Base-by-base conservation (phyloP, 64 coral and sea anemone genomes). In the Stichodactyla mertensii region DNA sequence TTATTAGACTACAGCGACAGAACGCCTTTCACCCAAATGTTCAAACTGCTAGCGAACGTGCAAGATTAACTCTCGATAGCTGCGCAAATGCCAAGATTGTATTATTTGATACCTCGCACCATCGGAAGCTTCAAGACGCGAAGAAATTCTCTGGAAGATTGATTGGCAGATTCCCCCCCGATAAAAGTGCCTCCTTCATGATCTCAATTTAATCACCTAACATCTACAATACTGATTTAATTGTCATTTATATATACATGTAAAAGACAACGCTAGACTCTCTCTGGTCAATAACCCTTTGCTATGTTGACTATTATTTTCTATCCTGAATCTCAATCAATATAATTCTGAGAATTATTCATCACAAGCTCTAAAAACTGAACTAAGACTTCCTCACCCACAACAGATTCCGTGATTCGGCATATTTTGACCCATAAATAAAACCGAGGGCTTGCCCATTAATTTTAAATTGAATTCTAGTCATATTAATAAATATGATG, bases 401-500 rank as follows among this genome's bases (percentile, higher is more conserved):
- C 5, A 11, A 74, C 69, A 74, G 69, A 36, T 74, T 74, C 11
- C 69, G 26, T 74, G 69, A 36, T 66, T 74, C 69, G 36, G 36
- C 36, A 31, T 28, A 23, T 23, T 22, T 23, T 74, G 10, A 74
- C 5, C n/a, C 24, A 74, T 74, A 74, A 74, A 74, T 74, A 74
- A 74, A 10, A 74, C 8, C 24, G 69, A 74, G 24, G 69, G 7
- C 22, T 66, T 10, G 69, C 27, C 27, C 69, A 74, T 74, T 74
- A 74, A 27, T 74, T 4, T 74, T 74, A 74, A 74, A 74, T 31
- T 74, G 4, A 36, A 74, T 74, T 74, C 69, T 31, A 31, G 69
- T 74, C 8, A 74, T 31, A 74, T 74, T 74, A 74, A 74, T 74
- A 74, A 74, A 74, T 74, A 74, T 27, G 69, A 31, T 36, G 24